Base-by-base conservation (phyloP, 2,797 vertebrate species). In the Macrochelys suwanniensis region DNA sequence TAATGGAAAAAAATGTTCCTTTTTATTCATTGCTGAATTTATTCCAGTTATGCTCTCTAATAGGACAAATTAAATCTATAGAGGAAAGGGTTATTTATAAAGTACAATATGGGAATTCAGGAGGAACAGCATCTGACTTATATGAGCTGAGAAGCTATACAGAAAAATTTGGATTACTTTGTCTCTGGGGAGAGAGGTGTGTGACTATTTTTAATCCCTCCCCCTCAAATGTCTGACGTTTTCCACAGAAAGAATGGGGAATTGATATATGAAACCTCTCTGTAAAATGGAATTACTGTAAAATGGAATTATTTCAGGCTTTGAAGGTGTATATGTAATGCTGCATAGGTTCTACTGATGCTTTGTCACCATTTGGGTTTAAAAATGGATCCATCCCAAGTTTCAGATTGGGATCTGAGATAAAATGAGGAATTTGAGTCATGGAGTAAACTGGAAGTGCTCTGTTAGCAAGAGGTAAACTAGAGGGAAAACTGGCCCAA, bases 371-470 rank as follows among this genome's bases (percentile, higher is more conserved):
- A 11, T 68, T 37, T 68, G 65, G n/a, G n/a, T 37, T 68, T 37
- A 21, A 37, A 68, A 37, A 61, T 61, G 59, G 61, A 68, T 68
- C n/a, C 16, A 21, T 21, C 61, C 61, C 33, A 68, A 4, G 61
- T 68, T 68, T n/a, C 17, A n/a, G 61, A 5, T 19, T 1, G 17
- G 16, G 59, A 33, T 61, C 59, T 93, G 85, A 93, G 68, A 68
- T 88, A 4, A 90, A 96, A 93, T 77, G 61, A 96, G 88, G 91
- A 93, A 93, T 95, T 92, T 95, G 68, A 89, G 89, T 94, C 94
- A 87, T 97, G 92, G 89, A 96, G 88, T 97, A 96, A 96, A 94
- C 65, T 87, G 80, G 61, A 88, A 82, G 28, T 37, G 87, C 95
- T 95, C 68, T 87, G 78, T 96, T 96, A 90, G 51, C 37, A 74